Base-by-base conservation (phyloP, 2,113 vertebrate genomes). In the Okapia johnstoni region DNA sequence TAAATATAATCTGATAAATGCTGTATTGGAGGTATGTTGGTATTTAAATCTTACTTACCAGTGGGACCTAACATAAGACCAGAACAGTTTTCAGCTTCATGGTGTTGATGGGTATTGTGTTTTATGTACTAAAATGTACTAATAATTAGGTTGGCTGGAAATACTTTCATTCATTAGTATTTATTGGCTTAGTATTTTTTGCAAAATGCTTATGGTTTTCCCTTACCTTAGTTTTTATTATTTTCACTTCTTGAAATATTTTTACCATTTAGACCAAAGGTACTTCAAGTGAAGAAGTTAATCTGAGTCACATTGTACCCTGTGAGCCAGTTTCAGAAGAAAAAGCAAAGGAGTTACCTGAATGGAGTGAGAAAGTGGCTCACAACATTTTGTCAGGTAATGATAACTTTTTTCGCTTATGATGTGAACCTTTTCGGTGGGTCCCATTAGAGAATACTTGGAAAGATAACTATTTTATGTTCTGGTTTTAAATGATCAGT, bases 351-450 rank as follows among this genome's bases (percentile, higher is more conserved):
- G 98, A 98, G 55, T 96, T 99, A 63, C 99, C 99, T 5, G 99
- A 99, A 95, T 99, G 99, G 99, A 99, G 99, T 96, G 99, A 99
- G 98, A 99, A 99, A 97, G 99, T 99, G 96, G 99, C 99, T 46
- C 99, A 98, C 48, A 99, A 99, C 95, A 99, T 99, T 95, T 98
- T 99, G 94, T 99, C 99, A 98, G 99, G 99, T 43, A 48, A 77
- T 84, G 33, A 16, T 80, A 58, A 43, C 55, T 36, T 90, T 83
- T 87, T 15, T 2, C 6, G 9, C 46, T 15, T 81, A 11, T 43
- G 36, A 21, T 26, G 15, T 91, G 54, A 86, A 94, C 84, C 5
- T 19, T 89, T 84, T 90, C 79, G 25, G 58, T 93, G 88, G 33
- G 58, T 86, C 14, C 21, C 33, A 43, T 76, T 12, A 93, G 7